Evolutionary conservation across 2,888 invertebrate species (phyloP).

Genomic region (Leptopterna dolabrata): DNA sequence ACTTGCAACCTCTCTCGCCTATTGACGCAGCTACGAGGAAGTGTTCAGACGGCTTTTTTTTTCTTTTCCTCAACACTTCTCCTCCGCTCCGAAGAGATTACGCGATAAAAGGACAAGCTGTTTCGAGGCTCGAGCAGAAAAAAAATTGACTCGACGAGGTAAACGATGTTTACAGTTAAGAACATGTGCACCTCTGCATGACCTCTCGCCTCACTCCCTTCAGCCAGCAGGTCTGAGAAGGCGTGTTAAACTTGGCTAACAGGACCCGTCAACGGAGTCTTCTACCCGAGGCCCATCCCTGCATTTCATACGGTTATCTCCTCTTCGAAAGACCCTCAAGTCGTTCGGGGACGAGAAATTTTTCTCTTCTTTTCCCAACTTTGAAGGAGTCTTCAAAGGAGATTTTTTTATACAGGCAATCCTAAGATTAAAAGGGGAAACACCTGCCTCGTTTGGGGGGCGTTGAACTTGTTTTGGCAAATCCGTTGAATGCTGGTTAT

Average conservation of each 20-base stretch:
- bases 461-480: not conserved
- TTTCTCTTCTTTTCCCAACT: not conserved
- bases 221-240: not conserved
- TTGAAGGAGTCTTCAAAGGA: not conserved
- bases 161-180: constrained; percentile 11
- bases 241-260: constrained; percentile 35
- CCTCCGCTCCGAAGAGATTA: not conserved
- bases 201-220: not conserved
- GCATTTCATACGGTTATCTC: not conserved
- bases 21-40: not conserved
- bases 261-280: constrained; percentile 3
- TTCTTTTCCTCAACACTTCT: not conserved
- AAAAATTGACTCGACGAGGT: not conserved
- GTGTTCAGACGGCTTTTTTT: not conserved
- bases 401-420: not conserved
- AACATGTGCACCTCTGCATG: constrained; percentile 8
- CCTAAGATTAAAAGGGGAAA: not conserved
- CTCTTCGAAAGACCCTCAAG: not conserved
- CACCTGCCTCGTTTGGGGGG: not conserved
- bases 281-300: not conserved
- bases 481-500: too few relatives aligned
- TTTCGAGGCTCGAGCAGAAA: not conserved
- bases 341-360: not conserved
- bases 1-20: not conserved
- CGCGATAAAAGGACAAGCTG: not conserved